Base-by-base conservation (phyloP, 2,888 invertebrate genomes). In the Orchesellides sinensis region DNA sequence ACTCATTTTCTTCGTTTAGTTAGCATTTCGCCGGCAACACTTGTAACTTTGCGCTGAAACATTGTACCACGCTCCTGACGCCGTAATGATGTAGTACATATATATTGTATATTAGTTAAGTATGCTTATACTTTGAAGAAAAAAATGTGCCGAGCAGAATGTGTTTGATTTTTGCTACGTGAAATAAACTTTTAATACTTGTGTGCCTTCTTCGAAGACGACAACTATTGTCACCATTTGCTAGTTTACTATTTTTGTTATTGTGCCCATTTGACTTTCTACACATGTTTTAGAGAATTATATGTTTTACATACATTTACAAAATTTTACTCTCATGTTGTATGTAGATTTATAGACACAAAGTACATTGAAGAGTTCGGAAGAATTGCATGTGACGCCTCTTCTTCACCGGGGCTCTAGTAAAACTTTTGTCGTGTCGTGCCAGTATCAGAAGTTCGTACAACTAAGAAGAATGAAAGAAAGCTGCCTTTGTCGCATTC, bases 221-320 rank as follows among this genome's bases (percentile, higher is more conserved):
- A 59, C 69, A 69, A 54, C 70, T 54, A 77, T 66, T 66, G 70
- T 70, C 70, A 65, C 61, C 63, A 63, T 79, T 49, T 79, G 25
- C 32, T 63, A 47, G 25, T 66, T 47, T 19, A 65, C 21, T 78
- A 59, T 40, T 40, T 70, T 79, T 79, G 63, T 79, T 79, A 79
- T 79, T 70, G 79, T 40, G 79, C 65, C 40, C 70, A 65, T 70
- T 79, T 79, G 47, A 70, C 79, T 70, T 63, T 65, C 25, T 69
- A 61, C 69, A 70, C 70, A 79, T 70, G 70, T 59, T 77, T 47
- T 59, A 45, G n/a, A n/a, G n/a, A n/a, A n/a, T n/a, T n/a, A n/a
- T n/a, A n/a, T n/a, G n/a, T n/a, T n/a, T n/a, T n/a, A n/a, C n/a
- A n/a, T n/a, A n/a, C n/a, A n/a, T n/a, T n/a, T n/a, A n/a, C n/a